Percentiles rank a stretch among this genome's conserved stretches.
Evolutionary conservation across 2,113 vertebrate genomes (phyloP).

Genomic region (Mohoua ochrocephala): DNA sequence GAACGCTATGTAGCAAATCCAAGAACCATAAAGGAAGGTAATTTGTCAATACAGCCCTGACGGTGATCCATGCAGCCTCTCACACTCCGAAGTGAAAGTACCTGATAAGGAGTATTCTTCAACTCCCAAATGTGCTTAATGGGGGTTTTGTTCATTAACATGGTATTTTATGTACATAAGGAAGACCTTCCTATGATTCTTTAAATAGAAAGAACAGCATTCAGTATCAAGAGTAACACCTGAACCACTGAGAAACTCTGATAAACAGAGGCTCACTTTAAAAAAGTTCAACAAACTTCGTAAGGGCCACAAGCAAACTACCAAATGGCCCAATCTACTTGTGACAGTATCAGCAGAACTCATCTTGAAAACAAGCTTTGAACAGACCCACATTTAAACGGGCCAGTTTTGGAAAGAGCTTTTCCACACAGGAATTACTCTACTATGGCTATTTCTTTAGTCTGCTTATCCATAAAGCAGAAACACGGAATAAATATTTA

Average conservation of each 20-base stretch:
- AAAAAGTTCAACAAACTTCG: not conserved
- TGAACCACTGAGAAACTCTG: not conserved
- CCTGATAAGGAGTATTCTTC: not conserved
- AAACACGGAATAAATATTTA: not conserved
- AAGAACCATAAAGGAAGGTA: not conserved
- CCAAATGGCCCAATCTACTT: not conserved
- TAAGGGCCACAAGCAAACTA: not conserved
- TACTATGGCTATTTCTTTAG: not conserved
- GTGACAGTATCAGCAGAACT: not conserved
- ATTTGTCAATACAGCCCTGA: not conserved
- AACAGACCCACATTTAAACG: not conserved
- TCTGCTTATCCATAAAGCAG: not conserved
- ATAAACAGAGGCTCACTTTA: not conserved
- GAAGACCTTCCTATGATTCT: not conserved
- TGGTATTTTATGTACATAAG: not conserved
- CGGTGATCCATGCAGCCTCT: not conserved
- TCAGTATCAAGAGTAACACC: not conserved
- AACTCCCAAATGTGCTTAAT: not conserved
- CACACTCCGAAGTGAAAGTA: not conserved
- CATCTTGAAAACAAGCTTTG: not conserved
- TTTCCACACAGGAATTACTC: not conserved
- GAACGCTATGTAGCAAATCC: accelerated
- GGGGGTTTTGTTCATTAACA: not conserved
- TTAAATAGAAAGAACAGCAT: not conserved
- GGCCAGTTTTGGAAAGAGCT: not conserved